These are phyloP conservation scores for Anastatus disparis DNA, from an alignment of 1,140 invertebrate species.

Conservation along the genomic window DNA sequence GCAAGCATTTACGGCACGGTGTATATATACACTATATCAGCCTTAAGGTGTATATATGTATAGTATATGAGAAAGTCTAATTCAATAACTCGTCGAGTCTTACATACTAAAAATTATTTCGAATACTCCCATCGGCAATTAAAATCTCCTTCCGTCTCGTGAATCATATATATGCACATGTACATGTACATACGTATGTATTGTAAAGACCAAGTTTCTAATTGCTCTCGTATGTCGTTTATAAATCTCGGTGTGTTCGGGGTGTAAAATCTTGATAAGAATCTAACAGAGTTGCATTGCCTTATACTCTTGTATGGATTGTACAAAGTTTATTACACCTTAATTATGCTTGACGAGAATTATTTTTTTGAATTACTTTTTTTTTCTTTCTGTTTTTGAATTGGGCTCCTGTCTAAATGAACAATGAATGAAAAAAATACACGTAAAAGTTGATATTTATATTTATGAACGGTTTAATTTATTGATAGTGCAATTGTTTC, in stretches of 20 bases:
- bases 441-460: too few relatives aligned
- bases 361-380: too few relatives aligned
- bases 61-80: too few relatives aligned
- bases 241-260: slow-evolving; percentile 38
- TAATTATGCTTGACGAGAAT: not conserved
- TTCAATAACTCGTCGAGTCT: slow-evolving; percentile 1
- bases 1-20: too few relatives aligned
- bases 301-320: too few relatives aligned
- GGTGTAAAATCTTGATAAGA: slow-evolving; percentile 23
- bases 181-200: slow-evolving; percentile 25
- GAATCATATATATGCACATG: slow-evolving; percentile 17
- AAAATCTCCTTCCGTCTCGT: slow-evolving; percentile 21
- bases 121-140: not conserved
- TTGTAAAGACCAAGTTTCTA: slow-evolving; percentile 33
- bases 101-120: not conserved
- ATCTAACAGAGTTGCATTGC: slow-evolving; percentile 16
- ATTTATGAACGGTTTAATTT: too few relatives aligned
- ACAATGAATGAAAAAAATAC: too few relatives aligned
- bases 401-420: too few relatives aligned
- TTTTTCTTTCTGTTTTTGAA: not conserved
- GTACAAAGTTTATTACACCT: slow-evolving; percentile 20
- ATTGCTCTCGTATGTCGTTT: slow-evolving; percentile 22
- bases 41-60: too few relatives aligned
- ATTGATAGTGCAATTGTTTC: too few relatives aligned
- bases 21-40: too few relatives aligned